These are phyloP conservation scores for Megastigmus dorsalis DNA, from an alignment of 2,888 invertebrate species.

Conservation along the genomic window DNA sequence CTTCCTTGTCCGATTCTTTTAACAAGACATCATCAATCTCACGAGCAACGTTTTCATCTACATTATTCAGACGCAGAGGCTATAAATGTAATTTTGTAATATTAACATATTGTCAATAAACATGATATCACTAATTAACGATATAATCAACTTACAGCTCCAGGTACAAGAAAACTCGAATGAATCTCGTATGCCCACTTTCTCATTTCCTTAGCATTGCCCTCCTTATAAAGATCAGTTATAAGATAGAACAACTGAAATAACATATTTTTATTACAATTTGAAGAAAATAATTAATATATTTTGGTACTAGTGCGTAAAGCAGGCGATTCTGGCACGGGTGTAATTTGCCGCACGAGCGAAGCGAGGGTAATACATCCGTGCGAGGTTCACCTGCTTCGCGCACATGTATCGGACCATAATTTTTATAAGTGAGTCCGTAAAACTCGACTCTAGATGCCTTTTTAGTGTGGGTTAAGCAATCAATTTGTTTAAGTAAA, in stretches of 20 bases:
- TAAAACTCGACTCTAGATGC: no score
- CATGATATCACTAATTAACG: background rate
- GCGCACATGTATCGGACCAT: no score
- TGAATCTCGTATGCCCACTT: slow-evolving; percentile 99
- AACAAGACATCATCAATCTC: slow-evolving; percentile 92
- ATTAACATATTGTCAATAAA: background rate
- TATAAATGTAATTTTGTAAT: slow-evolving; percentile 73
- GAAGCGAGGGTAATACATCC: no score
- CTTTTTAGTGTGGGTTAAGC: no score
- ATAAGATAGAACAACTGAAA: slow-evolving; percentile 89
- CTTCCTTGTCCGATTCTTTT: slow-evolving; percentile 91
- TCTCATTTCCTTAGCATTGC: slow-evolving; percentile 91
- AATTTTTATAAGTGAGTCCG: no score
- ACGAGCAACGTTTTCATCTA: slow-evolving; percentile 90
- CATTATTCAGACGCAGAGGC: slow-evolving; percentile 86
- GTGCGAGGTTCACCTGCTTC: no score
- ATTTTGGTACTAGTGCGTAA: no score
- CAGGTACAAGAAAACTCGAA: slow-evolving; percentile 94
- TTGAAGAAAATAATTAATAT: no score
- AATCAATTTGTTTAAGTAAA: no score
- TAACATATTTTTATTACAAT: slow-evolving; percentile 50
- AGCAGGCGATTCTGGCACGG: no score
- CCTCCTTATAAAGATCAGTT: slow-evolving; percentile 92
- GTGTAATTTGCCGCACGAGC: no score
- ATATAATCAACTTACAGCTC: slow-evolving; percentile 83